Base-by-base conservation (phyloP, 2,888 invertebrate genomes). In the Panopea generosa region DNA sequence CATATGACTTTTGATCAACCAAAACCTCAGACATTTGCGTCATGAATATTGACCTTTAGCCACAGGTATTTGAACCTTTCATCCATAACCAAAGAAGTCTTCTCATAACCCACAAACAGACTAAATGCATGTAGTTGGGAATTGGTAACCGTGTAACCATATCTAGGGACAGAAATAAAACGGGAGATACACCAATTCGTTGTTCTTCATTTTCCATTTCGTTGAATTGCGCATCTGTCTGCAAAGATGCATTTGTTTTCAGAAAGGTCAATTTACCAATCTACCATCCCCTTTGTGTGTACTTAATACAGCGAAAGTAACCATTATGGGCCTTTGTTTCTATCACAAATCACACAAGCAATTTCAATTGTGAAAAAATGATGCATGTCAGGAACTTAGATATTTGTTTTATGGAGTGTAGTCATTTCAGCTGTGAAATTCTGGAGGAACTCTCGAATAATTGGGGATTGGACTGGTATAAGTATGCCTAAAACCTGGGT, bases 111-210 rank as follows among this genome's bases (percentile, higher is more conserved):
- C 89, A 90, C 26, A 90, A 73, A 50, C 85, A 90, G 9, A 88
- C 73, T 9, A 89, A 61, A 59, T 91, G 91, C 90, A 90, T 85
- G 66, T 86, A 86, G 20, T 91, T 86, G n/a, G n/a, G n/a, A 20
- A 86, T 38, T 7, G 88, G 87, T 65, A 91, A 79, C 62, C 84
- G 61, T 11, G 78, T 69, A 14, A 90, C 81, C 71, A 89, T 71
- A 29, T 80, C 85, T 55, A 90, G 47, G 24, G 75, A 57, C 16
- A 74, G 27, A 18, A 20, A 20, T 20, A 6, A 16, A 33, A 82
- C 63, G 24, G 83, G 77, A 38, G 83, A 65, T 16, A 65, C 40
- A 16, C 62, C 72, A 22, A 72, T 59, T 57, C 87, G 86, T 40
- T 82, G 83, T 38, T 79, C 81, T 26, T 81, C 78, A 67, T 84